These are phyloP conservation scores for Microplitis mediator DNA, from an alignment of 1,140 invertebrate species.

Conservation along the genomic window DNA sequence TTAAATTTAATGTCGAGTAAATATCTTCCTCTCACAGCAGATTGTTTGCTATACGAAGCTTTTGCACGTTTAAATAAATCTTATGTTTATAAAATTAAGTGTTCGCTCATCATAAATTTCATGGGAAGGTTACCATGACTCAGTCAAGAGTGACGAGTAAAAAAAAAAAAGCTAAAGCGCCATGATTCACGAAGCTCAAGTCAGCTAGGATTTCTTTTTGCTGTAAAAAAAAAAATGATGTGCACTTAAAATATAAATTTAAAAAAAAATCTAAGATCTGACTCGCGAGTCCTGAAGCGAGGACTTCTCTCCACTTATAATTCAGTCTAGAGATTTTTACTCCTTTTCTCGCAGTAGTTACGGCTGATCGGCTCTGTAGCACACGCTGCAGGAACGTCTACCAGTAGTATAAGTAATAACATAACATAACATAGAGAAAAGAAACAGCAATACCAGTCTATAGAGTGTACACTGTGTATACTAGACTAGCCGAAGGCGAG, in stretches of 20 bases:
- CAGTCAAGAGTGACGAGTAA: too few relatives aligned
- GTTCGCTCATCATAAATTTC: too few relatives aligned
- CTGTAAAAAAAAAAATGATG: too few relatives aligned
- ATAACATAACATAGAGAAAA: neutral
- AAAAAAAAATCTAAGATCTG: neutral
- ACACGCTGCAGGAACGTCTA: constrained; percentile 38
- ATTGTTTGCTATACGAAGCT: too few relatives aligned
- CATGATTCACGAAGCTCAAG: too few relatives aligned
- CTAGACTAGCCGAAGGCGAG: neutral
- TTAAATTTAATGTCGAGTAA: too few relatives aligned
- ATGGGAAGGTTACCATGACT: too few relatives aligned
- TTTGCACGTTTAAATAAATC: too few relatives aligned
- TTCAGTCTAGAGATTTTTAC: neutral
- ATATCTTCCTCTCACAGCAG: too few relatives aligned
- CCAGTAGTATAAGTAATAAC: neutral
- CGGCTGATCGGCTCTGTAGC: constrained; percentile 38
- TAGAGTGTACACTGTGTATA: neutral
- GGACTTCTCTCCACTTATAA: neutral
- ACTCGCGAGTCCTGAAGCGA: constrained; percentile 20
- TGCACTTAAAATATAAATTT: neutral
- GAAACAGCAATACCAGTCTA: neutral
- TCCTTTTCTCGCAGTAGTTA: constrained; percentile 42
- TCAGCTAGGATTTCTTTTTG: too few relatives aligned
- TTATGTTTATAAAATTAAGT: too few relatives aligned
- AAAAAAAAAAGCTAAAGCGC: too few relatives aligned